Evolutionary conservation across 2,797 vertebrate species (phyloP).

Genomic region (Trematomus bernacchii): DNA sequence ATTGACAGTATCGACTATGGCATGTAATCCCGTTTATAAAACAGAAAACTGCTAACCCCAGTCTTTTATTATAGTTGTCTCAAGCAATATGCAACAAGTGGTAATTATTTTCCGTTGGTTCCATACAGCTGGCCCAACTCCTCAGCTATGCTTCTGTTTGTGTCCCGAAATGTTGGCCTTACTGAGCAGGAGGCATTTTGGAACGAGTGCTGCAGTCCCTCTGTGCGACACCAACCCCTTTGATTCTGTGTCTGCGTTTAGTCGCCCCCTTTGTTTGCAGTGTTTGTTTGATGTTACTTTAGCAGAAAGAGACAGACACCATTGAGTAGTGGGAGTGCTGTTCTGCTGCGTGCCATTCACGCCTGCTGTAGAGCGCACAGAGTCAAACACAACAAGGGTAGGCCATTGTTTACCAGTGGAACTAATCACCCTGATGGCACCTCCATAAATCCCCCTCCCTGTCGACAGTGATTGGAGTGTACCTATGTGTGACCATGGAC

Average conservation of each 20-base stretch:
- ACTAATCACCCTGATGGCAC: slow-evolving; percentile 86
- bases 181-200: slow-evolving; percentile 67
- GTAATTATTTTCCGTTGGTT: slow-evolving; percentile 61
- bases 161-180: slow-evolving; percentile 70
- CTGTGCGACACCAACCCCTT: slow-evolving; percentile 69
- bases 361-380: slow-evolving; percentile 80
- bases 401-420: slow-evolving; percentile 85
- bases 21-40: slow-evolving; percentile 59
- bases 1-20: slow-evolving; percentile 12
- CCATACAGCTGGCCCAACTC: slow-evolving; percentile 60
- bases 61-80: slow-evolving; percentile 52
- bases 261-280: slow-evolving; percentile 76
- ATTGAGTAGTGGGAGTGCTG: slow-evolving; percentile 80
- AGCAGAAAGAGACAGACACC: slow-evolving; percentile 81
- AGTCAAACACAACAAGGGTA: slow-evolving; percentile 82
- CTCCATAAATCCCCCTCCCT: slow-evolving; percentile 83
- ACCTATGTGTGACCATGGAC: slow-evolving; percentile 86
- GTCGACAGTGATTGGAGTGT: slow-evolving; percentile 82
- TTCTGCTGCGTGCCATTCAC: slow-evolving; percentile 80
- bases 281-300: slow-evolving; percentile 85
- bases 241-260: slow-evolving; percentile 76
- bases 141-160: slow-evolving; percentile 62
- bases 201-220: slow-evolving; percentile 65
- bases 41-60: slow-evolving; percentile 45
- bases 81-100: slow-evolving; percentile 69